phyloP scores from a whole-genome alignment of 2,113 vertebrate species.

The Hirundichthys speculiger region DNA sequence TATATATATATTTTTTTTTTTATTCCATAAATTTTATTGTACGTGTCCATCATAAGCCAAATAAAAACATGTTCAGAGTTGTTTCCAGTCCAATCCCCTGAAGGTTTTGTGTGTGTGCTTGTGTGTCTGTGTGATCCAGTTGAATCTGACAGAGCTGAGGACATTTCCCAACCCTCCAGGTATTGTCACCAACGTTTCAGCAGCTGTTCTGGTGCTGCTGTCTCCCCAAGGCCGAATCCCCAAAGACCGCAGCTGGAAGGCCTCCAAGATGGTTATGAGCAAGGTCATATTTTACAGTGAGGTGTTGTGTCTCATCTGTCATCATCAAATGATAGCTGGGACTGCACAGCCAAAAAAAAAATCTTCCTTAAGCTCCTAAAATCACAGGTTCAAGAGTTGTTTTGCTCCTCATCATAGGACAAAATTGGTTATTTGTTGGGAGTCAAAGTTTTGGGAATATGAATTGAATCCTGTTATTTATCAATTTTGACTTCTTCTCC shows the following conservation, averaged over 20 bases:
- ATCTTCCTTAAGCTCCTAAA: background rate
- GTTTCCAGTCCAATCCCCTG: background rate
- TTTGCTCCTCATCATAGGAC: background rate
- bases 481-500: too few species aligned
- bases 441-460: too few species aligned
- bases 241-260: constrained; percentile 84
- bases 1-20: constrained; percentile 8
- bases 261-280: constrained; percentile 79
- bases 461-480: too few species aligned
- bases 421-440: too few species aligned
- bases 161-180: constrained; percentile 78
- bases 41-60: background rate
- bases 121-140: constrained; percentile 50
- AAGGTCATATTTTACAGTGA: constrained; percentile 65
- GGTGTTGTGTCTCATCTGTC: background rate
- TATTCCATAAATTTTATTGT: constrained; percentile 11
- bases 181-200: constrained; percentile 72
- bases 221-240: constrained; percentile 71
- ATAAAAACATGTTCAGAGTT: constrained; percentile 1
- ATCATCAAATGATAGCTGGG: background rate
- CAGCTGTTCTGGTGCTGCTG: constrained; percentile 74
- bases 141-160: constrained; percentile 82
- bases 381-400: background rate
- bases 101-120: background rate
- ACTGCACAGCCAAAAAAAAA: background rate